Conservation (phyloP, 2,113 vertebrate species). For the Parus major region DNA sequence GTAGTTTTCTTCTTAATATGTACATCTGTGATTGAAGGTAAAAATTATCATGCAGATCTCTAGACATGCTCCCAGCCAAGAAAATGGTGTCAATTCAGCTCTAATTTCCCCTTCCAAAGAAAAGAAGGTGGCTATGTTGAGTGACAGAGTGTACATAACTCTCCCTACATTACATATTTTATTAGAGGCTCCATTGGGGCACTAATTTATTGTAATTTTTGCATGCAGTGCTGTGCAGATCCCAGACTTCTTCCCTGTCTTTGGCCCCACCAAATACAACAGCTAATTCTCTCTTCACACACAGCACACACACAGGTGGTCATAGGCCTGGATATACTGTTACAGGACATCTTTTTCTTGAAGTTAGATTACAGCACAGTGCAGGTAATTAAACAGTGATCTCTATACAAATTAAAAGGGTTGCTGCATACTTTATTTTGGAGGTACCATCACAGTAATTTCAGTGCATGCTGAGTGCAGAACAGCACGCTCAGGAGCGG, state of each 20-base stretch:
- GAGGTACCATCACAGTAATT: slow-evolving; percentile 47
- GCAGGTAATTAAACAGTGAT: slow-evolving; percentile 24
- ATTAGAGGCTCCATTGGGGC: neutral
- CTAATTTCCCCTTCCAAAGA: neutral
- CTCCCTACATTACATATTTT: neutral
- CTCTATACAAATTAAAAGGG: slow-evolving; percentile 45
- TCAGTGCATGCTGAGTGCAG: neutral
- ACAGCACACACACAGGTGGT: neutral
- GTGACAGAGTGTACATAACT: neutral
- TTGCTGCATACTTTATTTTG: neutral
- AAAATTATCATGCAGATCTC: neutral
- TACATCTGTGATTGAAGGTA: neutral
- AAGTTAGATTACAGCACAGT: neutral
- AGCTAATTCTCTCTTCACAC: neutral
- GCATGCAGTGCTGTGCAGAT: neutral
- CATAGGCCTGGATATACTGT: neutral
- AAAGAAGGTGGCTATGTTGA: neutral
- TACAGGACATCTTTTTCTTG: neutral
- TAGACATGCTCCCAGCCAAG: neutral
- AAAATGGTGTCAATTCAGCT: neutral
- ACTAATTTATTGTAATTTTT: neutral
- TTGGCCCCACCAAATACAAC: neutral
- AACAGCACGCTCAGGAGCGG: neutral
- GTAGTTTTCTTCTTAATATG: neutral
- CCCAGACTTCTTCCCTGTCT: neutral